Evolutionary conservation across 2,797 vertebrate genomes (phyloP).

Genomic region (Cossypha niveicapilla): DNA sequence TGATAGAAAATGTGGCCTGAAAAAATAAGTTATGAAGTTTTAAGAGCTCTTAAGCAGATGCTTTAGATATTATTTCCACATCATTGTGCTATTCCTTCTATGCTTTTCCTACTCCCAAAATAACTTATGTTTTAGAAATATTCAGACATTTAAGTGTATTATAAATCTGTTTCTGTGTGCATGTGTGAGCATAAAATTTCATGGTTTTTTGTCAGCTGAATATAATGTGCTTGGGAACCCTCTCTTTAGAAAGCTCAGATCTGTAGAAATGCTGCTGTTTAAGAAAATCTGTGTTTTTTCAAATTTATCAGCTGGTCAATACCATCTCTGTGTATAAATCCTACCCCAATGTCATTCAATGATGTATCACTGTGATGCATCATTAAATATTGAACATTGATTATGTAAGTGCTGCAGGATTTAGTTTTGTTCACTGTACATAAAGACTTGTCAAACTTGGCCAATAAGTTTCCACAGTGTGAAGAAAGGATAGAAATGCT

Average conservation of each 20-base stretch:
- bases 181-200: neutral
- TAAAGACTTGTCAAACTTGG: neutral
- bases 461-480: neutral
- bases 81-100: neutral
- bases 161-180: neutral
- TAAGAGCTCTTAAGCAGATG: neutral
- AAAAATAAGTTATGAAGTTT: neutral
- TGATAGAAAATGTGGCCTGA: neutral
- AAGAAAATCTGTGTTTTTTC: neutral
- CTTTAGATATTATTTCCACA: neutral
- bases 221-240: neutral
- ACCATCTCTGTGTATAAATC: neutral
- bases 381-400: neutral
- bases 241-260: neutral
- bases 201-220: neutral
- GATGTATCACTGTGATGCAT: neutral
- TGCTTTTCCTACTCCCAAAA: neutral
- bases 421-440: neutral
- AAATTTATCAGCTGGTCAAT: neutral
- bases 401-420: neutral
- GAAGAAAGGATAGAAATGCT: neutral
- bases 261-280: neutral
- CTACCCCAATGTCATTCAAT: neutral
- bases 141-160: neutral
- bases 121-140: neutral